These are phyloP conservation scores for Ophion ellenae DNA, from an alignment of 2,888 invertebrate species.

Conservation along the genomic window DNA sequence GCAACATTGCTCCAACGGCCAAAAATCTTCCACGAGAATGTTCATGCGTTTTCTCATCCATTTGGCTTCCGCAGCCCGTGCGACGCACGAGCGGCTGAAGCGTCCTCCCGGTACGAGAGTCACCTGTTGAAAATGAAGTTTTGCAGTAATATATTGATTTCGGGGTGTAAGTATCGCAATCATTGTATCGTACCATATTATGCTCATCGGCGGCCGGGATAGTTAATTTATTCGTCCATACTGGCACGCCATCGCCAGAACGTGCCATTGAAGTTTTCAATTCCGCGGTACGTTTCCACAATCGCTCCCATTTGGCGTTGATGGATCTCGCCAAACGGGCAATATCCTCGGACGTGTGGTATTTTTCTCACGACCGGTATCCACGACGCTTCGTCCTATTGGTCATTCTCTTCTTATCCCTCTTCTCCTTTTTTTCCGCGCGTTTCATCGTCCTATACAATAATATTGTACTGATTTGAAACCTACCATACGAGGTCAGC, in stretches of 20 bases:
- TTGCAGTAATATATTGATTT: background rate
- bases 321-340: no score
- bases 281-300: no score
- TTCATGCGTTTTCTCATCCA: background rate
- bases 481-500: no score
- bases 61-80: background rate
- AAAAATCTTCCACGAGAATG: slow-evolving; percentile 2
- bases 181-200: slow-evolving; percentile 5
- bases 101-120: slow-evolving; percentile 3
- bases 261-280: no score
- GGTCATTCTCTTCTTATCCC: no score
- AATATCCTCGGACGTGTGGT: no score
- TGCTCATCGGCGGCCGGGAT: slow-evolving; percentile 1
- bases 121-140: background rate
- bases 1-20: background rate
- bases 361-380: no score
- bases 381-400: no score
- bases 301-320: no score
- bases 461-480: no score
- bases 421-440: no score
- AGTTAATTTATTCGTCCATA: background rate
- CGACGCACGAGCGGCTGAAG: slow-evolving; percentile 2
- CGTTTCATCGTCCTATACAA: no score
- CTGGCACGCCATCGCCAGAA: background rate
- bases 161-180: background rate